Evolutionary conservation across 2,113 vertebrate species (phyloP).

Genomic region (Mola mola): DNA sequence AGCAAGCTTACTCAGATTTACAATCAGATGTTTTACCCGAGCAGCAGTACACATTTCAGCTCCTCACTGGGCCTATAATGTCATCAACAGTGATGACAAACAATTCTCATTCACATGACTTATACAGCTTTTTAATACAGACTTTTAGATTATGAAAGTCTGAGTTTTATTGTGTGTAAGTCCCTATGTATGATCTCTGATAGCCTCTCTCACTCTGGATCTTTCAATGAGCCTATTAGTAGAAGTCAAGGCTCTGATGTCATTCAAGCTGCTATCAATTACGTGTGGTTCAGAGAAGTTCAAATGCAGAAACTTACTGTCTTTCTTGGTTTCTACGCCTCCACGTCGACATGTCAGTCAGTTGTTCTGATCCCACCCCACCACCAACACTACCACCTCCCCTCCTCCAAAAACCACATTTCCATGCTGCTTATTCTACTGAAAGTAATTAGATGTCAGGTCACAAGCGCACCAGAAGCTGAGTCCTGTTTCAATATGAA

Average conservation of each 20-base stretch:
- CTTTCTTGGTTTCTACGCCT: constrained; percentile 44
- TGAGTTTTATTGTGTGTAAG: neutral
- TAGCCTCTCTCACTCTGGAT: constrained; percentile 4
- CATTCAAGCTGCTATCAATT: constrained; percentile 70
- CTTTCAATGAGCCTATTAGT: constrained; percentile 42
- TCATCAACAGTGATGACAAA: neutral
- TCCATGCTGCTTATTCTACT: constrained; percentile 63
- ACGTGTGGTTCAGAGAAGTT: constrained; percentile 50
- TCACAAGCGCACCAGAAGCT: constrained; percentile 60
- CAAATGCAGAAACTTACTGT: constrained; percentile 55
- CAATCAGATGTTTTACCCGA: constrained; percentile 1
- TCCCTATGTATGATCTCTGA: constrained; percentile 5
- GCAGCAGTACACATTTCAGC: constrained; percentile 8
- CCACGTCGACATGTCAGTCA: constrained; percentile 55
- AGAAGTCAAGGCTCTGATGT: constrained; percentile 57
- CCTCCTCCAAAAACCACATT: constrained; percentile 55
- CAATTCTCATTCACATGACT: neutral
- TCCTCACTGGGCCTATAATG: neutral
- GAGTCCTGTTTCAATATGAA: constrained; percentile 66
- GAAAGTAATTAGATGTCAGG: constrained; percentile 54
- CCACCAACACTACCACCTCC: constrained; percentile 10
- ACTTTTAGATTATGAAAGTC: neutral
- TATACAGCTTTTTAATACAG: neutral
- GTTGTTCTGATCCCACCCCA: neutral
- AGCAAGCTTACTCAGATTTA: constrained; percentile 20